Conservation (phyloP, 2,113 vertebrate genomes). For the Carassius auratus region DNA sequence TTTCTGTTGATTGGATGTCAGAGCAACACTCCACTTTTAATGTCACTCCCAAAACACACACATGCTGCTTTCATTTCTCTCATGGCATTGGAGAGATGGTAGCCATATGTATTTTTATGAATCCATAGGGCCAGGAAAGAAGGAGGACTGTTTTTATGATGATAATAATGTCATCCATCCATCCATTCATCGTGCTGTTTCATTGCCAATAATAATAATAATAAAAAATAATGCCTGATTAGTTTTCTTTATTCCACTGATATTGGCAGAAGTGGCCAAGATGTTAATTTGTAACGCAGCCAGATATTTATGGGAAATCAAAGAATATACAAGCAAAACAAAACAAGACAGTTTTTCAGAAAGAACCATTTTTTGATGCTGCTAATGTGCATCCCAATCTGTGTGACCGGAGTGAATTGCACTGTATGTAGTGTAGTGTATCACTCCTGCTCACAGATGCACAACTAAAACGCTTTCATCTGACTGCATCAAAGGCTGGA, state of each 20-base stretch:
- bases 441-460: conserved; percentile 24
- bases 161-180: too few relatives aligned
- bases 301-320: not conserved
- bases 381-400: not conserved
- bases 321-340: not conserved
- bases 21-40: not conserved
- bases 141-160: not conserved
- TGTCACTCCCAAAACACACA: not conserved
- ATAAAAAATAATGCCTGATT: too few relatives aligned
- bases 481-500: conserved; percentile 18
- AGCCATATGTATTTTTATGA: not conserved
- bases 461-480: conserved; percentile 33
- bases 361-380: not conserved
- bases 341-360: not conserved
- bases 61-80: not conserved
- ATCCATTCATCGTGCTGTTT: too few relatives aligned
- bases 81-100: not conserved
- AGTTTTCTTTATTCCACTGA: not conserved
- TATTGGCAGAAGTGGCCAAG: not conserved
- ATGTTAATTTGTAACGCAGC: not conserved
- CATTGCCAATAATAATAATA: too few relatives aligned
- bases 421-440: conserved; percentile 4
- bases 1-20: conserved; percentile 16
- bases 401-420: not conserved
- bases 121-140: not conserved